phyloP scores from a whole-genome alignment of 2,888 invertebrate genomes.

The Zhuqinia jingwanae region DNA sequence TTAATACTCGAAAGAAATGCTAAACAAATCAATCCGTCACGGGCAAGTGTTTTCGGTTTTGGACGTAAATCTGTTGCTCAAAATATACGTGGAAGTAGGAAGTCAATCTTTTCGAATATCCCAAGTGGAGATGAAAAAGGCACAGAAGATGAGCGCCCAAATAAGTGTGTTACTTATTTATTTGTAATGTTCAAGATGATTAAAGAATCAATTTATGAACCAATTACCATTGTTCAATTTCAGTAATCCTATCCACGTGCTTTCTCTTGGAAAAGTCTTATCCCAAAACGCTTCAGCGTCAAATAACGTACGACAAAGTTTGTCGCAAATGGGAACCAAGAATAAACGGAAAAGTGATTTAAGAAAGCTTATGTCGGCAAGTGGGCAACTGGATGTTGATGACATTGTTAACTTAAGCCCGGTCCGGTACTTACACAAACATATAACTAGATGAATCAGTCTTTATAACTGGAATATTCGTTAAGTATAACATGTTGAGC shows the following conservation, averaged over 20 bases:
- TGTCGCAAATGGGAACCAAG: constrained; percentile 14
- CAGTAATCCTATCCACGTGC: constrained; percentile 7
- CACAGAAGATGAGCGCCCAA: not conserved
- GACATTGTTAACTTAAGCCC: constrained; percentile 52
- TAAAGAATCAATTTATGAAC: not conserved
- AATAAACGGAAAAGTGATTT: constrained; percentile 16
- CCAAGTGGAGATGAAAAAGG: not conserved
- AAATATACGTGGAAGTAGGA: not conserved
- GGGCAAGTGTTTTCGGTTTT: constrained; percentile 8
- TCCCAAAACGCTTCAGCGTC: not conserved
- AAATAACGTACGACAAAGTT: constrained; percentile 23
- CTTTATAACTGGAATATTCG: too few relatives aligned
- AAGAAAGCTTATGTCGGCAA: not conserved
- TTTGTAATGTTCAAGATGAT: too few relatives aligned
- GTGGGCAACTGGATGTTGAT: not conserved
- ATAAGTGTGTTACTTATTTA: too few relatives aligned
- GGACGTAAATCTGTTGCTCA: not conserved
- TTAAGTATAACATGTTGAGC: too few relatives aligned
- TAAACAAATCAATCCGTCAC: not conserved
- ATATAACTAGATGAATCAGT: too few relatives aligned
- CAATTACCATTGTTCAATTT: not conserved
- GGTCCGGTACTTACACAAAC: constrained; percentile 5
- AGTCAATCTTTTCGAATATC: not conserved
- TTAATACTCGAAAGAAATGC: not conserved
- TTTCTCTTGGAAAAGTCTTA: not conserved